A percentile compares a stretch with the other conserved stretches of the same genome.
phyloP scores from a whole-genome alignment of 1,140 invertebrate species.

The Bombus turneri region DNA sequence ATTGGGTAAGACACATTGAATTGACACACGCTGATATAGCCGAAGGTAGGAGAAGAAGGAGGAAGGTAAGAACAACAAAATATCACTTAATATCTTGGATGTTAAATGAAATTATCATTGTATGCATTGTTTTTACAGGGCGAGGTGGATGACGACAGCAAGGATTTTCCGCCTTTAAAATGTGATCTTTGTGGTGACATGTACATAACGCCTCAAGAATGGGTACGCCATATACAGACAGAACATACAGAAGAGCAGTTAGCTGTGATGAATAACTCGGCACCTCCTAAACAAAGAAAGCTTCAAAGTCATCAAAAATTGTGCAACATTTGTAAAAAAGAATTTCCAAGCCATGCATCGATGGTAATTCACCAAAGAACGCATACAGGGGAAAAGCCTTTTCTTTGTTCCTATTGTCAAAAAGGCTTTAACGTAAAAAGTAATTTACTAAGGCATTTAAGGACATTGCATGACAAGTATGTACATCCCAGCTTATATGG shows the following conservation, averaged over 20 bases:
- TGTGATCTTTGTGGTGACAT: slow-evolving; percentile 92
- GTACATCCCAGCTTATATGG: slow-evolving; percentile 83
- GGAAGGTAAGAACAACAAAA: slow-evolving; percentile 75
- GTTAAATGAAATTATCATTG: neutral
- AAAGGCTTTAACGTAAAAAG: slow-evolving; percentile 91
- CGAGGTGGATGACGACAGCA: slow-evolving; percentile 86
- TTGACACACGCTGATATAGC: slow-evolving; percentile 86
- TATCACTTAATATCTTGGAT: neutral
- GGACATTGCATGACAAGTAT: slow-evolving; percentile 88
- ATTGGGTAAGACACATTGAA: slow-evolving; percentile 91
- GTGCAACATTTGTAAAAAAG: slow-evolving; percentile 88
- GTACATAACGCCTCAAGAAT: slow-evolving; percentile 91
- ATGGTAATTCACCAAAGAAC: slow-evolving; percentile 89
- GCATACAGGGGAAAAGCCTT: slow-evolving; percentile 88
- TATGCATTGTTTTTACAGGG: slow-evolving; percentile 77
- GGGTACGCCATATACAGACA: slow-evolving; percentile 92
- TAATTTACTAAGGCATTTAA: slow-evolving; percentile 87
- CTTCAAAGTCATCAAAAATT: slow-evolving; percentile 86
- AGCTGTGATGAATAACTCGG: slow-evolving; percentile 89
- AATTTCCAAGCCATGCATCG: slow-evolving; percentile 89
- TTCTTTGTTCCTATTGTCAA: slow-evolving; percentile 88
- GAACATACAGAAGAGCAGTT: slow-evolving; percentile 92
- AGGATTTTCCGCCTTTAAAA: slow-evolving; percentile 86
- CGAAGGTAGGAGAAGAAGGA: slow-evolving; percentile 84
- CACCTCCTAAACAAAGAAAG: slow-evolving; percentile 84